Evolutionary conservation across 2,113 vertebrate species (phyloP).

Genomic region (Hassar affinis): DNA sequence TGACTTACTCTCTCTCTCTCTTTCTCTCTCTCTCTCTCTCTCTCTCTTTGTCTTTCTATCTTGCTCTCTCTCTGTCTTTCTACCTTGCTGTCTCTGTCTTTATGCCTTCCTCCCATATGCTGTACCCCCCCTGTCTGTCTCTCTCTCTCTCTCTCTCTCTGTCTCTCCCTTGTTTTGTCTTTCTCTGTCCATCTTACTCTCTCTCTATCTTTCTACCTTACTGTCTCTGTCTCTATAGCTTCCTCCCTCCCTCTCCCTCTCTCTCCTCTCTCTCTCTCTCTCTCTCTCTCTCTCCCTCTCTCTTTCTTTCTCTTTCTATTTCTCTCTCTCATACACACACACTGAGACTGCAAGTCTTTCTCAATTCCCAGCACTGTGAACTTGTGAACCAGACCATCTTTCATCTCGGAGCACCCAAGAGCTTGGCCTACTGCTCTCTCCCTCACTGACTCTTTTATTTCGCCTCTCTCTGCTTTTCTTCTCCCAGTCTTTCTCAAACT

Average conservation of each 20-base stretch:
- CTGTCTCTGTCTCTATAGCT: not conserved
- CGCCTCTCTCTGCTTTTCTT: not conserved
- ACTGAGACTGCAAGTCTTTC: slow-evolving; percentile 24
- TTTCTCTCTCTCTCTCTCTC: not conserved
- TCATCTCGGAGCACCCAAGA: slow-evolving; percentile 28
- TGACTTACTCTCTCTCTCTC: not conserved
- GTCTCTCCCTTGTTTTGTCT: not conserved
- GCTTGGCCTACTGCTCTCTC: slow-evolving; percentile 36
- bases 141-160: not conserved
- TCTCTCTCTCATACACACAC: not conserved
- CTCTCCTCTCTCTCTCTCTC: not conserved
- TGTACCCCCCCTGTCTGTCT: not conserved
- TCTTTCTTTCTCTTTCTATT: not conserved
- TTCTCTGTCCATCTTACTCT: not conserved
- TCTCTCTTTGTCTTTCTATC: not conserved
- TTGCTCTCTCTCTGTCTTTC: not conserved
- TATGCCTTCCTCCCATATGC: not conserved
- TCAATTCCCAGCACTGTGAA: slow-evolving; percentile 27
- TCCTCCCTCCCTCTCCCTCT: not conserved
- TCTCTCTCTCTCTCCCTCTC: not conserved
- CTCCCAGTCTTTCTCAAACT: not conserved
- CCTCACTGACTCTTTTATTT: slow-evolving; percentile 23
- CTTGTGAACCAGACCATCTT: slow-evolving; percentile 42
- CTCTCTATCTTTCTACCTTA: not conserved
- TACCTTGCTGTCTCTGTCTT: not conserved